These are phyloP conservation scores for Hucho hucho DNA, from an alignment of 2,113 vertebrate species.

Conservation along the genomic window DNA sequence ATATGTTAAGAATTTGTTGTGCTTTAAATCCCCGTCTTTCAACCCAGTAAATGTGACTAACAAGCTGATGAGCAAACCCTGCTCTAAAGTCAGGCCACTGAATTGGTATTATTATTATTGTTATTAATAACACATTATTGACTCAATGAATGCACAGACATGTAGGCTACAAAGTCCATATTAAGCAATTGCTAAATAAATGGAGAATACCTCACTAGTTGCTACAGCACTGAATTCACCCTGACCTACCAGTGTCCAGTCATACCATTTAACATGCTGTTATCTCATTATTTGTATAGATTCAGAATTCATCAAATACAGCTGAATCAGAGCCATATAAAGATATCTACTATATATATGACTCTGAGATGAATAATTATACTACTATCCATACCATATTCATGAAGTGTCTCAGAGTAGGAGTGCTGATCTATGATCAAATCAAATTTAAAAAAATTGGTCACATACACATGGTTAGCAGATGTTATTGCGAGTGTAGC, in stretches of 20 bases:
- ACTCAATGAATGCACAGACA: not conserved
- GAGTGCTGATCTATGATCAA: too few relatives aligned
- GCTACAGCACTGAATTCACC: not conserved
- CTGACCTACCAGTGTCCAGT: not conserved
- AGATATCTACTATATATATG: too few relatives aligned
- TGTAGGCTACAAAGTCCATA: not conserved
- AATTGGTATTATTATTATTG: not conserved
- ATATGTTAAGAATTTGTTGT: not conserved
- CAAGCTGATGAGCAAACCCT: not conserved
- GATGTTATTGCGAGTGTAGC: too few relatives aligned
- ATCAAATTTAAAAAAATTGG: too few relatives aligned
- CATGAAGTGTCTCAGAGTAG: too few relatives aligned
- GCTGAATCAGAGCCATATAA: too few relatives aligned
- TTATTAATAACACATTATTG: not conserved
- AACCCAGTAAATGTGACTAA: not conserved
- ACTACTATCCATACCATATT: too few relatives aligned
- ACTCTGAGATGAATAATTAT: too few relatives aligned
- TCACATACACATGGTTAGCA: too few relatives aligned
- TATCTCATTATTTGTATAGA: not conserved
- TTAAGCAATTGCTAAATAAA: not conserved
- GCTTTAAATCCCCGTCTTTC: not conserved
- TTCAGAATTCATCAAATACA: not conserved
- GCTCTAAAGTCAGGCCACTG: not conserved
- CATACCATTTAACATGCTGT: not conserved
- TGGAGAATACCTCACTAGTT: not conserved